phyloP scores from a whole-genome alignment of 2,888 invertebrate genomes.

The Dryobotodes eremita region DNA sequence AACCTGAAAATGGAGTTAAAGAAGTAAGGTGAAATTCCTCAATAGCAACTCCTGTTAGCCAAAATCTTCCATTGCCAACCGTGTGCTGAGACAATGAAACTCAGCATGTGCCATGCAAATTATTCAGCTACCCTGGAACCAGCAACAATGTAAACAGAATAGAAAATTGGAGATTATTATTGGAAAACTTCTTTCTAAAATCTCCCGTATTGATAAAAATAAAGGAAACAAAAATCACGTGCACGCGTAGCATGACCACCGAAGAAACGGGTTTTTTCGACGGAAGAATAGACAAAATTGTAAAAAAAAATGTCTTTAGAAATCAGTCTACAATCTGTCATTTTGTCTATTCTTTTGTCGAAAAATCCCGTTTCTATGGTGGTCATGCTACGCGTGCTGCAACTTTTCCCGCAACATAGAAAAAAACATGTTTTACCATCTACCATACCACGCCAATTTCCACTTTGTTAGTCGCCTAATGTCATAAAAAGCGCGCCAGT shows the following conservation, averaged over 20 bases:
- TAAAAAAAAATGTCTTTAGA: neutral
- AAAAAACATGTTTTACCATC: neutral
- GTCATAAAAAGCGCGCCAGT: conserved; percentile 47
- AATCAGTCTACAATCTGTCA: too few species aligned
- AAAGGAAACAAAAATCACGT: neutral
- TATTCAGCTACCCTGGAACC: neutral
- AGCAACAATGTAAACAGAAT: neutral
- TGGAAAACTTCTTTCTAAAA: too few species aligned
- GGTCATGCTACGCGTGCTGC: too few species aligned
- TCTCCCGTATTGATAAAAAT: too few species aligned
- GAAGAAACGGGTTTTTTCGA: too few species aligned
- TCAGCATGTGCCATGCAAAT: neutral
- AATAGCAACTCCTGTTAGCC: neutral
- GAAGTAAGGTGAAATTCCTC: neutral
- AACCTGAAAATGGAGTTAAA: neutral
- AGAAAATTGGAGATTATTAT: too few species aligned
- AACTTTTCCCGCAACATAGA: neutral
- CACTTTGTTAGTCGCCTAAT: neutral
- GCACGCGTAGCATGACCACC: too few species aligned
- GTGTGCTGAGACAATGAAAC: neutral
- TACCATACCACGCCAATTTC: neutral
- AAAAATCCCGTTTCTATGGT: too few species aligned
- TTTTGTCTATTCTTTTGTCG: too few species aligned
- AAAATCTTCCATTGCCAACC: too few species aligned
- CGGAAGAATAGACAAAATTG: too few species aligned